Conservation (phyloP, 2,113 vertebrate species). For the Chaetodon trifascialis region DNA sequence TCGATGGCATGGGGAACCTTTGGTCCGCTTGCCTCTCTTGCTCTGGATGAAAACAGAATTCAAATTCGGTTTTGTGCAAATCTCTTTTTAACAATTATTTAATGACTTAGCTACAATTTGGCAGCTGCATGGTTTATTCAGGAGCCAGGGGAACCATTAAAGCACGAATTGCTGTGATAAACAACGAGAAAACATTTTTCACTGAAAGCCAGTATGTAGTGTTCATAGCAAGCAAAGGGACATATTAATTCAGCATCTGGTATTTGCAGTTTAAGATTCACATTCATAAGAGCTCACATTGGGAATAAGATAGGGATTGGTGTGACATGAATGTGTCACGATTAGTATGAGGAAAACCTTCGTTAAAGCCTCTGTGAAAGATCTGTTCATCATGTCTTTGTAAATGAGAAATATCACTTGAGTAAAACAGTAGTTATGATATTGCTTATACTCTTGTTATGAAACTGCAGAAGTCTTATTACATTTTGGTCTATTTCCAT, state of each 20-base stretch:
- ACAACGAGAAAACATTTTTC: constrained; percentile 34
- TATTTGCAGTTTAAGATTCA: not conserved
- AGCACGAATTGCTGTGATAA: constrained; percentile 30
- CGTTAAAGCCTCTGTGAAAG: not conserved
- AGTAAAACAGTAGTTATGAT: not conserved
- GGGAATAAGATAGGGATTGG: not conserved
- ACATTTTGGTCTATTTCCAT: constrained; percentile 17
- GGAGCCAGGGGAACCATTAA: constrained; percentile 16
- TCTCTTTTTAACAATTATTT: constrained; percentile 8
- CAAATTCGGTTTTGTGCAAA: not conserved
- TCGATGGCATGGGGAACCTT: not conserved
- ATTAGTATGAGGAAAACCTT: not conserved
- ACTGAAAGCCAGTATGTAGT: not conserved
- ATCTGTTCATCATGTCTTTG: not conserved
- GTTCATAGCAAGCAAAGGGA: not conserved
- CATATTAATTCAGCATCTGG: constrained; percentile 7
- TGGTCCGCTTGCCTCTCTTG: no score
- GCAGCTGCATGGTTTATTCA: constrained; percentile 25
- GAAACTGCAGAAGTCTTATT: constrained; percentile 18
- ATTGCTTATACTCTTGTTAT: constrained; percentile 6
- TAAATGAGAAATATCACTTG: not conserved
- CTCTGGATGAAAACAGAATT: constrained; percentile 4
- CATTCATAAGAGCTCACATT: not conserved
- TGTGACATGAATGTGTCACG: not conserved
- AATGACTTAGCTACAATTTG: constrained; percentile 19